A percentile compares a stretch with the other conserved stretches of the same genome.
Conservation (phyloP, 2,113 vertebrate species). For the Cryptotis parvus region DNA sequence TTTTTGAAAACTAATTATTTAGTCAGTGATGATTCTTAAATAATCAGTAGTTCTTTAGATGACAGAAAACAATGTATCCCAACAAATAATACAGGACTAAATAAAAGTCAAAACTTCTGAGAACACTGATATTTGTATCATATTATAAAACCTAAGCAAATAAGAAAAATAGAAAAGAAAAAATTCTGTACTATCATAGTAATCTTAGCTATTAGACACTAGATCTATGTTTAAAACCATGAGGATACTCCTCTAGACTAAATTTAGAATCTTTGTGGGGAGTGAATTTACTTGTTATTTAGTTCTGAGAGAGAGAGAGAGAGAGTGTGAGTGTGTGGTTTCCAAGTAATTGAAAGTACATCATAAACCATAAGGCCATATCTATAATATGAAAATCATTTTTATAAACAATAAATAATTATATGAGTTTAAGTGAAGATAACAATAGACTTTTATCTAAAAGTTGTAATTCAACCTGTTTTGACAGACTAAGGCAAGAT, state of each 20-base stretch:
- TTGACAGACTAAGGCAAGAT: constrained; percentile 15
- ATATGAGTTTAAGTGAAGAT: constrained; percentile 22
- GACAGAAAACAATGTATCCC: background rate
- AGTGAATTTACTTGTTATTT: constrained; percentile 72
- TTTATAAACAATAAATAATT: constrained; percentile 61
- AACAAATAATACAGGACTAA: background rate
- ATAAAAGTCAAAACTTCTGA: background rate
- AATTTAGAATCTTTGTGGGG: constrained; percentile 62
- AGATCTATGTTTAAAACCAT: constrained; percentile 58
- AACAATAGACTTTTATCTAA: constrained; percentile 3
- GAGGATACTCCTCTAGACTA: constrained; percentile 60
- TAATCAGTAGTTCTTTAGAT: background rate
- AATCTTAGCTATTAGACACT: constrained; percentile 48
- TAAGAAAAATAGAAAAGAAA: background rate
- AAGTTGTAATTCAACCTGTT: constrained; percentile 46
- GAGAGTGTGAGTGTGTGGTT: background rate
- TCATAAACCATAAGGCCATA: constrained; percentile 34
- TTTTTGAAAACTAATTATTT: background rate
- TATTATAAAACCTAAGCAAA: constrained; percentile 44
- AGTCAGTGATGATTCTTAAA: constrained; percentile 33
- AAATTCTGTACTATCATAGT: background rate
- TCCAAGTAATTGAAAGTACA: constrained; percentile 65
- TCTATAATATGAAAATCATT: constrained; percentile 33
- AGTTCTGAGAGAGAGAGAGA: background rate
- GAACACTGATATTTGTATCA: background rate